Percentiles rank a stretch among this genome's conserved stretches.
Conservation (phyloP, 30 jellyfish, hydroid and myxozoan species). For the Clytia hemisphaerica region DNA sequence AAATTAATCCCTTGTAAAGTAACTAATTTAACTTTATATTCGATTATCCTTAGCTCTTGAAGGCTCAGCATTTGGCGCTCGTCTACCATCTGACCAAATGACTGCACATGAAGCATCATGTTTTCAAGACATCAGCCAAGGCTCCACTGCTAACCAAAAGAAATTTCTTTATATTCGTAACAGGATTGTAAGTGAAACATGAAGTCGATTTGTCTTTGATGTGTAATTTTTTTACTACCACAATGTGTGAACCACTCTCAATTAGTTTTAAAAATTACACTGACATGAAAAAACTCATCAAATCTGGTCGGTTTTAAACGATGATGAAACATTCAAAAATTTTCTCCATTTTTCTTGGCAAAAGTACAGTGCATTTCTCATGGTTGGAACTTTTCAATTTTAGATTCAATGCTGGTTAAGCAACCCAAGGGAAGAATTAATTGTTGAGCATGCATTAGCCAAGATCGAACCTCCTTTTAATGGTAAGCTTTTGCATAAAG, state of each 20-base stretch:
- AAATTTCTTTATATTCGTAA: constrained; percentile 76
- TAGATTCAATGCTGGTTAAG: constrained; percentile 88
- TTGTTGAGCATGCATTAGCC: constrained; percentile 46
- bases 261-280: too few relatives aligned
- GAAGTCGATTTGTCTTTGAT: too few relatives aligned
- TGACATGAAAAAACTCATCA: too few relatives aligned
- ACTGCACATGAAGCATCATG: constrained; percentile 94
- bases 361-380: not conserved
- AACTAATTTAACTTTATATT: not conserved
- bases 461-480: constrained; percentile 58
- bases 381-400: not conserved
- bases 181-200: constrained; percentile 77
- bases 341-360: too few relatives aligned
- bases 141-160: constrained; percentile 72
- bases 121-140: constrained; percentile 80
- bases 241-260: too few relatives aligned
- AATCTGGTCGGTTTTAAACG: too few relatives aligned
- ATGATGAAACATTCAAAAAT: too few relatives aligned
- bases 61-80: constrained; percentile 98
- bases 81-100: constrained; percentile 89
- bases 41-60: constrained; percentile 53
- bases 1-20: not conserved
- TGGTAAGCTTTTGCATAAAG: constrained; percentile 60
- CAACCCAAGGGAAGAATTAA: constrained; percentile 75
- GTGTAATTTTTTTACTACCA: too few relatives aligned